Evolutionary conservation across 2,888 invertebrate genomes (phyloP), one percentile per base, ranked within the genome.

Genomic region (Pelosia muscerda): DNA sequence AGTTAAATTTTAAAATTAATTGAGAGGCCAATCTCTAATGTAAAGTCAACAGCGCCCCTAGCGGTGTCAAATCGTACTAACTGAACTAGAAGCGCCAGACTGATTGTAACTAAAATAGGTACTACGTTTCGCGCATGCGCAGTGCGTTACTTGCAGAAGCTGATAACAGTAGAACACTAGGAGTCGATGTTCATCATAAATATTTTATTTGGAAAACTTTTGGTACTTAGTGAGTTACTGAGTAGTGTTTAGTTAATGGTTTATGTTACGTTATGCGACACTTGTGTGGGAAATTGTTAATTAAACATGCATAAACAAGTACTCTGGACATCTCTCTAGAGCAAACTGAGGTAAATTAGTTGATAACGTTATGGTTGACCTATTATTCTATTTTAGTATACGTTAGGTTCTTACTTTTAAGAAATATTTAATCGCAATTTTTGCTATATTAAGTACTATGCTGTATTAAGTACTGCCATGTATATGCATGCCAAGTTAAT

Each of bases 51-150:
- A 68, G 63, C 63, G 68, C 69, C 49, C 23, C 81, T 73, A 69
- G 53, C 63, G 75, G 55, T 5, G 26, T 56, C 28, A 60, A n/a
- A 22, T 6, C 0, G 15, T 23, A 78, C 75, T 68, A 71, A 28
- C n/a, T 42, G 15, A 66, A 73, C 71, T 55, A 63, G 66, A 63
- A 75, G 75, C 81, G 77, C 81, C 78, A 73, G 63, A 60, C 62
- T 69, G 71, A 31, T 56, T 63, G 68, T 71, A 66, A 68, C 72
- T 60, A 65, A 71, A 58, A 34, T 62, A 56, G 73, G 81, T 65
- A 81, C 77, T 74, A 74, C 72, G 65, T 42, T 59, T 62, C 68
- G 81, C 86, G 90, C 92, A 86, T 85, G 88, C 88, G 87, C 77
- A 4, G 9, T 80, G 55, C 42, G 19, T 23, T 53, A 28, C 49